Evolutionary conservation across 2,797 vertebrate genomes (phyloP).

Genomic region (Ara ararauna): DNA sequence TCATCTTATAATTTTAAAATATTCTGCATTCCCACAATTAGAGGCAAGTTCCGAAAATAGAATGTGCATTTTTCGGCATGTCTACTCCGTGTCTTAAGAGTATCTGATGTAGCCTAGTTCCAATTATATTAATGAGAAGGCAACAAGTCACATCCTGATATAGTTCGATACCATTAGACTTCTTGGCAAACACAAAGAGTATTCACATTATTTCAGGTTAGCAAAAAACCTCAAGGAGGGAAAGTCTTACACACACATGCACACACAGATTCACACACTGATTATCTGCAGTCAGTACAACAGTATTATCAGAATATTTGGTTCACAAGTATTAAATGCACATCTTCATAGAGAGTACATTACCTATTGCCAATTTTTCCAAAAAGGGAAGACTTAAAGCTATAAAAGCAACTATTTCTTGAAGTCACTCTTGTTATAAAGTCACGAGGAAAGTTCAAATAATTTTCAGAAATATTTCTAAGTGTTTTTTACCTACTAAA

Average conservation of each 20-base stretch:
- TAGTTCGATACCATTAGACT: not conserved
- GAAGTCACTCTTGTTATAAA: not conserved
- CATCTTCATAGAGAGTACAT: not conserved
- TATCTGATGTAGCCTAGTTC: not conserved
- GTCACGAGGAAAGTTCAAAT: not conserved
- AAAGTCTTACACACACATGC: not conserved
- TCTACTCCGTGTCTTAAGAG: not conserved
- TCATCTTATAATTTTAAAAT: not conserved
- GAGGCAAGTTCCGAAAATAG: not conserved
- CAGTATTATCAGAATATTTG: not conserved
- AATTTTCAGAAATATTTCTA: not conserved
- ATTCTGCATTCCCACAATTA: not conserved
- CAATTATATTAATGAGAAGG: not conserved
- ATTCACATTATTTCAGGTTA: not conserved
- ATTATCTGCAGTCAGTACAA: not conserved
- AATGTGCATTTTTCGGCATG: not conserved
- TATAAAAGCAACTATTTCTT: not conserved
- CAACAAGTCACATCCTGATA: not conserved
- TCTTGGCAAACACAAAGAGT: not conserved
- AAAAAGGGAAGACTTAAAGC: not conserved
- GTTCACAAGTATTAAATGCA: not conserved
- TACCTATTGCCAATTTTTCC: not conserved
- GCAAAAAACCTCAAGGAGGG: not conserved
- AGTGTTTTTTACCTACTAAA: not conserved
- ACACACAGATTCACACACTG: not conserved